phyloP scores from a whole-genome alignment of 2,113 vertebrate species.

The Maccullochella peelii region DNA sequence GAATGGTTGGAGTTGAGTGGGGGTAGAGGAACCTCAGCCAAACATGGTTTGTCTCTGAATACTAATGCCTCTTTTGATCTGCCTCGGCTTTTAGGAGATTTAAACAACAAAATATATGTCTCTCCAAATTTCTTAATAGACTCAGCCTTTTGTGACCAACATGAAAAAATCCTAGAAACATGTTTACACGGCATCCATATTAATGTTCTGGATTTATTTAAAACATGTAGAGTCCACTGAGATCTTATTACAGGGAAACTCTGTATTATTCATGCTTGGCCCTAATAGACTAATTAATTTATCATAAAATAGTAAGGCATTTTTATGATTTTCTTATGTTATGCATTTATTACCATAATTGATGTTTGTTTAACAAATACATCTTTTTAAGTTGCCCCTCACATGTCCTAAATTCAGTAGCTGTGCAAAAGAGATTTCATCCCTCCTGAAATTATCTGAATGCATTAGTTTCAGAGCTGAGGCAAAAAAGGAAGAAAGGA shows the following conservation, averaged over 20 bases:
- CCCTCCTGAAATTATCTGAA: conserved; percentile 61
- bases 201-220: conserved; percentile 79
- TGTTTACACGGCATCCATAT: conserved; percentile 80
- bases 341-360: conserved; percentile 78
- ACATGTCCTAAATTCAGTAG: conserved; percentile 60
- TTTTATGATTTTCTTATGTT: conserved; percentile 70
- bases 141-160: conserved; percentile 75
- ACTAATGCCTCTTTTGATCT: conserved; percentile 83
- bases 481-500: background rate
- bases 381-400: conserved; percentile 67
- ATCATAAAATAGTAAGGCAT: conserved; percentile 68
- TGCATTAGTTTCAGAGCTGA: conserved; percentile 50
- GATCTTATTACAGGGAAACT: conserved; percentile 77
- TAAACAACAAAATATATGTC: conserved; percentile 81
- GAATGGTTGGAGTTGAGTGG: conserved; percentile 76
- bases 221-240: conserved; percentile 78
- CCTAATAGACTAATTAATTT: conserved; percentile 82
- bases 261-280: conserved; percentile 78
- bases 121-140: conserved; percentile 81
- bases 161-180: conserved; percentile 79
- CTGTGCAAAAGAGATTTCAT: conserved; percentile 50
- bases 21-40: conserved; percentile 78
- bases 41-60: conserved; percentile 82
- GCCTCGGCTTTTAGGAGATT: conserved; percentile 79
- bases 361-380: conserved; percentile 81